Percentiles rank a stretch among this genome's conserved stretches.
Evolutionary conservation across 1,140 invertebrate genomes (phyloP).

Genomic region (Subanguina moxae): DNA sequence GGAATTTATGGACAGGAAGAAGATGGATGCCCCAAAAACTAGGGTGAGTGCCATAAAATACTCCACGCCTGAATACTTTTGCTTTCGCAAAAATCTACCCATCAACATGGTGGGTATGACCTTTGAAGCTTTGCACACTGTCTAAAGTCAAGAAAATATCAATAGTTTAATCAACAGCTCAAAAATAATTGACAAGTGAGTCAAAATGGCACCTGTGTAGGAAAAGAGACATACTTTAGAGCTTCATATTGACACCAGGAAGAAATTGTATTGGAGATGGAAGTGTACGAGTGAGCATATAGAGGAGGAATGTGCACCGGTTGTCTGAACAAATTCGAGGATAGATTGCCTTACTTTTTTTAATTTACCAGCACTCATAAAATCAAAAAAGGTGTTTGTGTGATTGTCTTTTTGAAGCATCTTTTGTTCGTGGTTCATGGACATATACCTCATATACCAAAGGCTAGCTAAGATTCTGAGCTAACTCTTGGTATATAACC

Average conservation of each 20-base stretch:
- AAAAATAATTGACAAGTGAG: neutral
- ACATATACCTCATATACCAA: too few species aligned
- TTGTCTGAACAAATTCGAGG: constrained; percentile 44
- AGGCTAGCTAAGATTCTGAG: too few species aligned
- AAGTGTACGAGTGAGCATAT: constrained; percentile 92
- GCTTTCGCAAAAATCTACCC: constrained; percentile 80
- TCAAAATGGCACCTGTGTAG: constrained; percentile 74
- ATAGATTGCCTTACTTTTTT: too few species aligned
- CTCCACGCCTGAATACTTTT: constrained; percentile 82
- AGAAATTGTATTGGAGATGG: constrained; percentile 94
- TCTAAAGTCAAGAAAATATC: constrained; percentile 63
- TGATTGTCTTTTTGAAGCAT: too few species aligned
- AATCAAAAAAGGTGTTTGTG: too few species aligned
- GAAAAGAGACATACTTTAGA: constrained; percentile 94
- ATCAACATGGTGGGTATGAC: constrained; percentile 97
- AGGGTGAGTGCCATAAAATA: constrained; percentile 84
- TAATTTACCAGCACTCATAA: too few species aligned
- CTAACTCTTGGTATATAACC: too few species aligned
- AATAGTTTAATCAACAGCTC: neutral
- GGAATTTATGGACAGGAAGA: constrained; percentile 61
- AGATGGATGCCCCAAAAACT: constrained; percentile 73
- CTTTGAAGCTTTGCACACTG: constrained; percentile 86
- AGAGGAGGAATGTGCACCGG: constrained; percentile 69
- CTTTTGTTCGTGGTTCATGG: too few species aligned
- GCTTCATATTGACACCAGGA: constrained; percentile 99